phyloP scores from a whole-genome alignment of 2,888 invertebrate species.

The Aleiodes alternator region DNA sequence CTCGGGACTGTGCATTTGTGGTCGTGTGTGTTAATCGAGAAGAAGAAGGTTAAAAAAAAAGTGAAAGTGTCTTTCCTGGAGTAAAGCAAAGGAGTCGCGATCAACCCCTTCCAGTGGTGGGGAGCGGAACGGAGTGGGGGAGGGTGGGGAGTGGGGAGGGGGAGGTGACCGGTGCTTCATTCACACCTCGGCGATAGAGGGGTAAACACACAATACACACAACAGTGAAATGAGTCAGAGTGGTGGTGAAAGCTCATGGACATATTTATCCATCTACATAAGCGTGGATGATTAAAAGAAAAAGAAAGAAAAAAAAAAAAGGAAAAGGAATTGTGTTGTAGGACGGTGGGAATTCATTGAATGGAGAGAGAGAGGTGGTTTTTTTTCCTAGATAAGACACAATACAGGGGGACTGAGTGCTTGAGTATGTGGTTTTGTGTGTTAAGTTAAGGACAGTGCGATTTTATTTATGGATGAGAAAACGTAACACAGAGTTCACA shows the following conservation, averaged over 20 bases:
- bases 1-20: too few relatives aligned
- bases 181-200: slow-evolving; percentile 13
- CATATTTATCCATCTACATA: background rate
- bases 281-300: slow-evolving; percentile 15
- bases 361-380: slow-evolving; percentile 51
- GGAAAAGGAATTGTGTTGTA: slow-evolving; percentile 40
- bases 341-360: slow-evolving; percentile 47
- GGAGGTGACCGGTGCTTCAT: background rate
- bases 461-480: background rate
- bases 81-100: background rate
- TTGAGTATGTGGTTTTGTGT: slow-evolving; percentile 16
- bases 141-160: background rate
- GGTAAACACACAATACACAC: background rate
- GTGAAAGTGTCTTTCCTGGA: background rate
- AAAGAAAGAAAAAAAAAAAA: too few relatives aligned
- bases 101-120: background rate
- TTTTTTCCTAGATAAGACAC: slow-evolving; percentile 60
- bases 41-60: too few relatives aligned
- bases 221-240: slow-evolving; percentile 26
- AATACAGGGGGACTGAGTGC: slow-evolving; percentile 67
- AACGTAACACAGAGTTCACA: background rate
- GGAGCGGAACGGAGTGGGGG: background rate
- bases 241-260: slow-evolving; percentile 54
- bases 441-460: background rate
- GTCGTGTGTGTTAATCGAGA: too few relatives aligned